Conservation (phyloP, 2,797 vertebrate species). For the Poeciliopsis infans region DNA sequence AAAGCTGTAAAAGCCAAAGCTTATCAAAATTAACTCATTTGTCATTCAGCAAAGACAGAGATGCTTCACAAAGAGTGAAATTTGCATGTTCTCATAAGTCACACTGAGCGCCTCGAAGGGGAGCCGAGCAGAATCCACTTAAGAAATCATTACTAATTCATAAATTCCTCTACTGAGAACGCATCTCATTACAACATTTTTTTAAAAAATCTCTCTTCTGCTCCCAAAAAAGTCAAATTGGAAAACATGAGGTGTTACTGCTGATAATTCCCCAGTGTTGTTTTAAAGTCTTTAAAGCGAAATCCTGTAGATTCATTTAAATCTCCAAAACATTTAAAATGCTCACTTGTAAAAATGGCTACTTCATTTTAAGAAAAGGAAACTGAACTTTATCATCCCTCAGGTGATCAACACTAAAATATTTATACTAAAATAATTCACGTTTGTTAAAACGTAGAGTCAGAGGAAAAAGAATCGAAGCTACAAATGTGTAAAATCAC, state of each 20-base stretch:
- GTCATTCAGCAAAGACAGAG: conserved; percentile 57
- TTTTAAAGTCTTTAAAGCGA: conserved; percentile 2
- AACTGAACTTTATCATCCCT: not conserved
- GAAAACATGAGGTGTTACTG: conserved; percentile 41
- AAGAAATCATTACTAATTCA: conserved; percentile 75
- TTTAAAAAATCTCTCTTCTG: conserved; percentile 27
- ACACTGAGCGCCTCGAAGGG: conserved; percentile 58
- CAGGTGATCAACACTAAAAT: not conserved
- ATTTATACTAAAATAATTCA: no score
- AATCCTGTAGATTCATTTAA: not conserved
- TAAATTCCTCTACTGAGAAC: conserved; percentile 56
- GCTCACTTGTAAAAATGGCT: not conserved
- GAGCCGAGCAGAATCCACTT: conserved; percentile 70
- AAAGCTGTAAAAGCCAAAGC: conserved; percentile 36
- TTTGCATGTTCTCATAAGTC: conserved; percentile 75
- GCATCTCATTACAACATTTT: conserved; percentile 57
- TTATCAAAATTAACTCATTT: conserved; percentile 59
- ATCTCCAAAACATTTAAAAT: not conserved
- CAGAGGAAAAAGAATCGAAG: no score
- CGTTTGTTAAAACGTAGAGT: no score
- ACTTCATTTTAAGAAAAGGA: not conserved
- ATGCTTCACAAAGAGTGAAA: conserved; percentile 44
- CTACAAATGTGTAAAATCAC: no score
- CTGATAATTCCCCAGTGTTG: not conserved
- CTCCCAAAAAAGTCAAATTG: conserved; percentile 43